Evolutionary conservation across 2,113 vertebrate species (phyloP).

Genomic region (Grallaria varia): DNA sequence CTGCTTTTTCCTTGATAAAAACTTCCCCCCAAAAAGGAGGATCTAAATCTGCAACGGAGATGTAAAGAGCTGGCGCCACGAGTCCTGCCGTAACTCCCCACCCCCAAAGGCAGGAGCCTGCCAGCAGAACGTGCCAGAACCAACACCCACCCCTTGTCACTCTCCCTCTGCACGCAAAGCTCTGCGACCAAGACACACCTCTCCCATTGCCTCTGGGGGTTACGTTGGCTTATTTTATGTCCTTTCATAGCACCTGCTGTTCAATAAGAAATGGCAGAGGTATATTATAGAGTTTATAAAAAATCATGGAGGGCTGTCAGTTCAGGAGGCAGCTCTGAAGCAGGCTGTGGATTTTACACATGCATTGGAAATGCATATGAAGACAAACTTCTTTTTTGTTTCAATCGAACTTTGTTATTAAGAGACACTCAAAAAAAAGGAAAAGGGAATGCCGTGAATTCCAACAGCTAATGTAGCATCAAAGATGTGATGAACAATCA

Average conservation of each 20-base stretch:
- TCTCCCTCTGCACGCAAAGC: background rate
- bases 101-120: background rate
- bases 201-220: background rate
- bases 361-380: background rate
- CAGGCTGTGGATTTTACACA: background rate
- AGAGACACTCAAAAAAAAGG: background rate
- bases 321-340: background rate
- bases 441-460: background rate
- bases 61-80: background rate
- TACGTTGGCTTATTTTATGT: background rate
- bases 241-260: slow-evolving; percentile 30
- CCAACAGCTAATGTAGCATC: background rate
- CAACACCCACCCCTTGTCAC: slow-evolving; percentile 34
- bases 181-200: background rate
- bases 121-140: slow-evolving; percentile 44
- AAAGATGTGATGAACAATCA: background rate
- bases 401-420: background rate
- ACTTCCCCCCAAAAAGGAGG: background rate
- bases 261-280: background rate
- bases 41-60: background rate
- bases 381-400: background rate
- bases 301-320: background rate
- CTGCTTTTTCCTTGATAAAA: background rate
- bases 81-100: background rate
- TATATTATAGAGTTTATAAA: background rate